Evolutionary conservation across 92 coral and sea anemone species (phyloP).

Genomic region (Palythoa caribaeorum): DNA sequence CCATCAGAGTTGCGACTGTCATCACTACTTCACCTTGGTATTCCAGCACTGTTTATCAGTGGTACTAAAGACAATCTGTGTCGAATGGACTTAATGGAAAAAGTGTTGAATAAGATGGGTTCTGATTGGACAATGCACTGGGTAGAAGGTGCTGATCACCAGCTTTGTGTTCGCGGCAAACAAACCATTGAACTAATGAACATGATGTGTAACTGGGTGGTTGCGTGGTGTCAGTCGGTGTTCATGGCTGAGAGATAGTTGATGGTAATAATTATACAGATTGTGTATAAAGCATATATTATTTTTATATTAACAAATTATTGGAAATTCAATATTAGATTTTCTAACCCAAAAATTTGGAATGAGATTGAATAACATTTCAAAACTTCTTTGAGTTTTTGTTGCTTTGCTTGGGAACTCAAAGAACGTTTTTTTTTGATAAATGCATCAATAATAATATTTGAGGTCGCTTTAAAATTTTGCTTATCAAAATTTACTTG

Average conservation of each 20-base stretch:
- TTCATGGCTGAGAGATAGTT: conserved; percentile 94
- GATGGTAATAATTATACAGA: neutral
- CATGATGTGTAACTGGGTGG: conserved; percentile 86
- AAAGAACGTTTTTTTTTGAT: too few relatives aligned
- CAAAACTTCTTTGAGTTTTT: too few relatives aligned
- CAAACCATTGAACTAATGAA: conserved; percentile 67
- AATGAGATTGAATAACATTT: too few relatives aligned
- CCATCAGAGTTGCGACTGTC: conserved; percentile 86
- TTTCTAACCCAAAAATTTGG: too few relatives aligned
- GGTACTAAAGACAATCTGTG: conserved; percentile 90
- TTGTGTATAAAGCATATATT: neutral
- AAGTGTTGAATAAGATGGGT: conserved; percentile 81
- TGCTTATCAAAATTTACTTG: too few relatives aligned
- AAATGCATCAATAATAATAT: too few relatives aligned
- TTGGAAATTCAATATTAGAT: too few relatives aligned
- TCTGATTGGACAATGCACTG: conserved; percentile 94
- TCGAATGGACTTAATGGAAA: conserved; percentile 86
- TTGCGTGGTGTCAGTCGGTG: conserved; percentile 95
- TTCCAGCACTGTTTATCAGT: conserved; percentile 89
- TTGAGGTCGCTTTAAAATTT: too few relatives aligned
- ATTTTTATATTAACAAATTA: too few relatives aligned
- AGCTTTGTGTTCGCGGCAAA: conserved; percentile 70
- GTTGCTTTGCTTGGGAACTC: too few relatives aligned
- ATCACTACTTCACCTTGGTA: conserved; percentile 82
- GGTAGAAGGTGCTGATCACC: conserved; percentile 93